phyloP scores from a whole-genome alignment of 2,113 vertebrate species.

The Amazona guildingii region DNA sequence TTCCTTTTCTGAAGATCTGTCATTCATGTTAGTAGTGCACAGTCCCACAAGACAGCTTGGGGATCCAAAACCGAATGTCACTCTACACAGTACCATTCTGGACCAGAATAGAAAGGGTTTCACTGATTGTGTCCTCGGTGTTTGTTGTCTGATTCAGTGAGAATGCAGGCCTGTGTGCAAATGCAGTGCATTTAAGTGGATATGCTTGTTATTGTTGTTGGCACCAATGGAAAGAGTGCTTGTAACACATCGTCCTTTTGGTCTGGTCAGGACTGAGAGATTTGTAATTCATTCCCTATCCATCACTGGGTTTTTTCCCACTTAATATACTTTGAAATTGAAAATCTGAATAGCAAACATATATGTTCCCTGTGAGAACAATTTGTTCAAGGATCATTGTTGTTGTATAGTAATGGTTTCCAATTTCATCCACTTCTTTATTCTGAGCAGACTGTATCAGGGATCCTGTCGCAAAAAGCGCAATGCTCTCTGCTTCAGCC shows the following conservation, averaged over 20 bases:
- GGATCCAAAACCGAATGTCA: background rate
- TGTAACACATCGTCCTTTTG: background rate
- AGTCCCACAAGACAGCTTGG: background rate
- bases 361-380: background rate
- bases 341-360: background rate
- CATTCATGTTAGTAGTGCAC: background rate
- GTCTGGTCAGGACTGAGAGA: background rate
- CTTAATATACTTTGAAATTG: background rate
- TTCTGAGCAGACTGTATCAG: background rate
- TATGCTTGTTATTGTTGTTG: background rate
- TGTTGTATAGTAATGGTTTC: background rate
- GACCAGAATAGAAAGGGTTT: background rate
- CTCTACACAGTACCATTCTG: background rate
- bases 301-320: background rate
- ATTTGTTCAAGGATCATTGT: background rate
- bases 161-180: background rate
- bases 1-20: background rate
- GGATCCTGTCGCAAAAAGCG: background rate
- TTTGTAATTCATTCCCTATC: background rate
- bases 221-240: background rate
- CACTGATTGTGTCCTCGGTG: background rate
- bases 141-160: background rate
- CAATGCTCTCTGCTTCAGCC: background rate
- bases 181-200: background rate
- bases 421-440: background rate